phyloP scores from a whole-genome alignment of 2,113 vertebrate genomes.

The Tragulus kanchil region DNA sequence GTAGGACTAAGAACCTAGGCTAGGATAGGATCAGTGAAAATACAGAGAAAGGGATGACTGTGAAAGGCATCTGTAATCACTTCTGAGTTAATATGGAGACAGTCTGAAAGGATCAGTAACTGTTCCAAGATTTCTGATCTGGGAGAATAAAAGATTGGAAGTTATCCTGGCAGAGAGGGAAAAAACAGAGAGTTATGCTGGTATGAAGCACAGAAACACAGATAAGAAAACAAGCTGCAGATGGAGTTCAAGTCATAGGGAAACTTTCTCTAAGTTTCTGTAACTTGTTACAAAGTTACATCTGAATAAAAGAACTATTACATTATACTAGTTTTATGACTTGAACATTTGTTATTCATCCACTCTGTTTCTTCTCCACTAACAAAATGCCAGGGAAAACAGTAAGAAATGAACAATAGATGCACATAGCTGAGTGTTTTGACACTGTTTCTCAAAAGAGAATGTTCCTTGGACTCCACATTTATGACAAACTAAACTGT shows the following conservation, averaged over 20 bases:
- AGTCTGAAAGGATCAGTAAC: not conserved
- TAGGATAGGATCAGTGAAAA: not conserved
- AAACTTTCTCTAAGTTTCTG: not conserved
- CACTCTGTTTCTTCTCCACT: constrained; percentile 48
- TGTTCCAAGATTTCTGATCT: not conserved
- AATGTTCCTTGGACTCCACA: not conserved
- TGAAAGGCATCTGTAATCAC: constrained; percentile 3
- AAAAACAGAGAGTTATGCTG: not conserved
- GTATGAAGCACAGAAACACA: not conserved
- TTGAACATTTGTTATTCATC: constrained; percentile 24
- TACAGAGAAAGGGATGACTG: not conserved
- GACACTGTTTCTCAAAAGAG: constrained; percentile 28
- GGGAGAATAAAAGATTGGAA: not conserved
- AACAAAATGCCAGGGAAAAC: not conserved
- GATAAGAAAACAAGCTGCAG: not conserved
- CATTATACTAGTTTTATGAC: constrained; percentile 7
- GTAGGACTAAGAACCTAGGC: not conserved
- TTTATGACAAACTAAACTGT: constrained; percentile 32
- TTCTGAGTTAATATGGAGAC: not conserved
- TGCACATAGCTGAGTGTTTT: not conserved
- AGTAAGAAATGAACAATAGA: not conserved
- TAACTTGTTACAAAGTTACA: not conserved
- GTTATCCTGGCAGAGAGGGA: not conserved
- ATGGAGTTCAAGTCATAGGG: not conserved
- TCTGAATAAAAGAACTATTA: constrained; percentile 29